phyloP scores from a whole-genome alignment of 2,888 invertebrate species.

The Dryococelus australis region DNA sequence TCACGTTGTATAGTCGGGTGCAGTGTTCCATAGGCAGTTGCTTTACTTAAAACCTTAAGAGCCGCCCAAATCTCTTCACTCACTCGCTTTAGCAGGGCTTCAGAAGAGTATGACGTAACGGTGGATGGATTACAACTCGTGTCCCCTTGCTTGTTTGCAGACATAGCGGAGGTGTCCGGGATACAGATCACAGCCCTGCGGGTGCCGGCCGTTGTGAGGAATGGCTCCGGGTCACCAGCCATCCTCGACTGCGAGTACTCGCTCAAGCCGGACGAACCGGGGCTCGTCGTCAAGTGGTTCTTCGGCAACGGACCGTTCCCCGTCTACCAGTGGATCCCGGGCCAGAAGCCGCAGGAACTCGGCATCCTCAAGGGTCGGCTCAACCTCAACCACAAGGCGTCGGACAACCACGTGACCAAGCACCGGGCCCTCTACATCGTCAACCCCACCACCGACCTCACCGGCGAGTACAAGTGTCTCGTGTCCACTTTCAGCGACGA shows the following conservation, averaged over 20 bases:
- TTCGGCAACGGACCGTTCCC: conserved; percentile 69
- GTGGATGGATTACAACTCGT: too few species aligned
- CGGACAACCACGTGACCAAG: conserved; percentile 71
- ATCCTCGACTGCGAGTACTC: conserved; percentile 77
- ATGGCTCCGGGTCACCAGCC: conserved; percentile 65
- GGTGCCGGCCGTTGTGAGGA: conserved; percentile 68
- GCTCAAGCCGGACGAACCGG: conserved; percentile 67
- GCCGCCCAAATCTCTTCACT: too few species aligned
- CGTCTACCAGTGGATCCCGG: conserved; percentile 85
- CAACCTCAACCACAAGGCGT: conserved; percentile 70
- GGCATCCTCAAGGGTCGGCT: conserved; percentile 65
- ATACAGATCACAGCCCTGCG: conserved; percentile 68
- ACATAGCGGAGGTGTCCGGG: conserved; percentile 60
- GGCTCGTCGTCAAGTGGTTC: conserved; percentile 80
- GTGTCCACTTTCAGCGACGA: conserved; percentile 75
- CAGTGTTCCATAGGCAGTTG: too few species aligned
- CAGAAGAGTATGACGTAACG: too few species aligned
- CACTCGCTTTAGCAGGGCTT: too few species aligned
- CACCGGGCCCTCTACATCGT: conserved; percentile 74
- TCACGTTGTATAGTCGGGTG: too few species aligned
- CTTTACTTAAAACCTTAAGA: too few species aligned
- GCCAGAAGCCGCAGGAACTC: conserved; percentile 70
- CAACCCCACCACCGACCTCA: conserved; percentile 72
- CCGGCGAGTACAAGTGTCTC: conserved; percentile 76
- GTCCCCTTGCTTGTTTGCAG: background rate